A percentile compares a stretch with the other conserved stretches of the same genome.
These are phyloP conservation scores for Alouatta palliata DNA, from an alignment of 2,113 vertebrate genomes.

Conservation along the genomic window DNA sequence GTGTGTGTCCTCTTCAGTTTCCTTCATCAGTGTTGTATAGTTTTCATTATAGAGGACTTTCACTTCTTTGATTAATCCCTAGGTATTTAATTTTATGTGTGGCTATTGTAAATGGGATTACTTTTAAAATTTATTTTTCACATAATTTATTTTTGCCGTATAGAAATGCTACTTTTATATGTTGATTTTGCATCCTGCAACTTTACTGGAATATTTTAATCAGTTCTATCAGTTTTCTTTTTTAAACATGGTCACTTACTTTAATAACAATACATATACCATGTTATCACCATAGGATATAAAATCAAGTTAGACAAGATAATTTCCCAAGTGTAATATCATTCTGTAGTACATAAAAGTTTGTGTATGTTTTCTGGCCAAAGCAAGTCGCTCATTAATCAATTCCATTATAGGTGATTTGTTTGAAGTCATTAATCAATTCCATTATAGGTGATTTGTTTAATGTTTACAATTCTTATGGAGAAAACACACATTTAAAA, in stretches of 20 bases:
- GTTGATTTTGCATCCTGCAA: no score
- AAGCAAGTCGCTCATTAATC: neutral
- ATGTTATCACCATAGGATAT: slow-evolving; percentile 51
- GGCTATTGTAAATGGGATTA: no score
- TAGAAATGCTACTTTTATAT: no score
- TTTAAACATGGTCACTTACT: neutral
- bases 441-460: neutral
- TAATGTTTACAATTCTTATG: neutral
- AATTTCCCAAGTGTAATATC: neutral
- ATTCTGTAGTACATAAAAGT: neutral
- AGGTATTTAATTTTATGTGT: no score
- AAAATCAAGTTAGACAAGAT: slow-evolving; percentile 24
- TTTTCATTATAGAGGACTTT: no score
- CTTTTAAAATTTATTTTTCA: no score
- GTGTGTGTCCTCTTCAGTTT: no score
- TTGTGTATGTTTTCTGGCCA: neutral
- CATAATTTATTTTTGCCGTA: no score
- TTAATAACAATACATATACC: slow-evolving; percentile 16
- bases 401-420: neutral
- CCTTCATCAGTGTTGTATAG: no score
- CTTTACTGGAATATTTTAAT: no score
- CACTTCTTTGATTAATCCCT: no score
- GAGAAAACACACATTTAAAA: slow-evolving; percentile 18
- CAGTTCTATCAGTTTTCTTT: no score
- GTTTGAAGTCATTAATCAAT: neutral